These are phyloP conservation scores for Phrynocephalus forsythii DNA, from an alignment of 2,797 vertebrate genomes.

Conservation along the genomic window DNA sequence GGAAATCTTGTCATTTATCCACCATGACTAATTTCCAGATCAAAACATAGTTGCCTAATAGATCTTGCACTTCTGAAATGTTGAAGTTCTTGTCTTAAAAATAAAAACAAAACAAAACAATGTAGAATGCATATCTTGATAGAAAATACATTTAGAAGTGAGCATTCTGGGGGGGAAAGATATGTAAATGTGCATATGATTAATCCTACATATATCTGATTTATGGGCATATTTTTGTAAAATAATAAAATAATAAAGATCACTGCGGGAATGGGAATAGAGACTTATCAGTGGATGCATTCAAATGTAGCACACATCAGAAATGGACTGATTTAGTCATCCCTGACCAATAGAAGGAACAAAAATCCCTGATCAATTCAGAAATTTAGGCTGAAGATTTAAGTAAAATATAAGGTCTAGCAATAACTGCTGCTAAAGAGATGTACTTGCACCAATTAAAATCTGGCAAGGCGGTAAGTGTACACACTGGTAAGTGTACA, in stretches of 20 bases:
- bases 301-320: background rate
- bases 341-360: background rate
- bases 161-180: too few relatives aligned
- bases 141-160: background rate
- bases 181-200: too few relatives aligned
- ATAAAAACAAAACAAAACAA: too few relatives aligned
- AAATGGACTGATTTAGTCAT: background rate
- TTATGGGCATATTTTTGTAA: background rate
- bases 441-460: background rate
- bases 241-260: background rate
- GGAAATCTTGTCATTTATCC: too few relatives aligned
- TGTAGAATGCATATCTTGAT: background rate
- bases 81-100: too few relatives aligned
- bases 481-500: constrained; percentile 7
- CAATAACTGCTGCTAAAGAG: background rate
- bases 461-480: background rate
- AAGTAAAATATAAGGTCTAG: constrained; percentile 2
- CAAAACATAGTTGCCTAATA: too few relatives aligned
- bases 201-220: background rate
- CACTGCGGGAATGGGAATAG: background rate
- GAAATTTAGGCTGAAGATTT: constrained; percentile 12
- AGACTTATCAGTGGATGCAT: background rate
- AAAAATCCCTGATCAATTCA: background rate
- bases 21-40: too few relatives aligned
- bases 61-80: too few relatives aligned